Conservation (phyloP, 2,797 vertebrate genomes). For the Peromyscus melanophrys region DNA sequence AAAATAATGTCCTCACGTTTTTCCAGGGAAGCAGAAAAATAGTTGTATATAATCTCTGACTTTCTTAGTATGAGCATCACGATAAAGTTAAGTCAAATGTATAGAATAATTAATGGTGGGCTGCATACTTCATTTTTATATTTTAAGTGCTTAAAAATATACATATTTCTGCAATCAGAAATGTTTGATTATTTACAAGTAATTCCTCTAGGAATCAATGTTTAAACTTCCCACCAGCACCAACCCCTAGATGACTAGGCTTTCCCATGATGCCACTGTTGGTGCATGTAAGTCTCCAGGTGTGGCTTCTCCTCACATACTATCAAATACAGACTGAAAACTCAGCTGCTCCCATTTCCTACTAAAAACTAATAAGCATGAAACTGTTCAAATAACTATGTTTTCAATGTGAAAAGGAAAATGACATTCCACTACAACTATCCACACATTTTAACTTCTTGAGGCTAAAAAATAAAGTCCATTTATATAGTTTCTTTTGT, state of each 20-base stretch:
- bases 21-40: neutral
- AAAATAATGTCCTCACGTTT: neutral
- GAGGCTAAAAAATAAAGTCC: conserved; percentile 82
- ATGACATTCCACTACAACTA: conserved; percentile 81
- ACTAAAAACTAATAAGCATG: neutral
- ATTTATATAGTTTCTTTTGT: conserved; percentile 75
- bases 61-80: neutral
- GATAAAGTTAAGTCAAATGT: neutral
- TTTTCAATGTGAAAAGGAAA: conserved; percentile 82
- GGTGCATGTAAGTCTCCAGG: neutral
- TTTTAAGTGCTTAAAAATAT: neutral
- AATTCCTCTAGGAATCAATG: neutral
- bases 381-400: neutral
- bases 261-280: neutral
- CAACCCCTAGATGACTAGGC: neutral
- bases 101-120: neutral
- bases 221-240: neutral
- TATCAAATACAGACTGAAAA: neutral
- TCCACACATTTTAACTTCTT: conserved; percentile 80
- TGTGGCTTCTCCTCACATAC: neutral
- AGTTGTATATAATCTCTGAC: neutral
- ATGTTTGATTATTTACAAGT: neutral
- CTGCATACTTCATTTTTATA: neutral
- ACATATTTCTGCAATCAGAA: conserved; percentile 45
- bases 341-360: neutral